Evolutionary conservation across 2,888 invertebrate genomes (phyloP).

Genomic region (Molorchus minor): DNA sequence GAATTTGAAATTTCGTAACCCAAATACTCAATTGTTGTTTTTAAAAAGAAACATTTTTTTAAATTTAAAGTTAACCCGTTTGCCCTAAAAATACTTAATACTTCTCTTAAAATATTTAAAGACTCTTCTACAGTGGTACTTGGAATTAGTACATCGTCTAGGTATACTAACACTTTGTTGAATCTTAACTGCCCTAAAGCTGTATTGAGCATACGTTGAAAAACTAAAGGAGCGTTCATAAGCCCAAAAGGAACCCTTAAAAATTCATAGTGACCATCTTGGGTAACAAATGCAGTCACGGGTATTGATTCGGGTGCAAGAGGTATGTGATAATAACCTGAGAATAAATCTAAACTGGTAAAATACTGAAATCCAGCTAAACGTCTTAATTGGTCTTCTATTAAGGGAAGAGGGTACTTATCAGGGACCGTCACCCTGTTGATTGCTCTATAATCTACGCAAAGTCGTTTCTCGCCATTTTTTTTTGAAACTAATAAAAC

Average conservation of each 20-base stretch:
- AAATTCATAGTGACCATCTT: too few species aligned
- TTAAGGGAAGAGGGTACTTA: constrained; percentile 26
- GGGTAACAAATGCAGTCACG: too few species aligned
- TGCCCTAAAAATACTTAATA: neutral
- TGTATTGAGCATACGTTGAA: neutral
- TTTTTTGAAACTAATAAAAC: too few species aligned
- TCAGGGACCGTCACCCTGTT: constrained; percentile 30
- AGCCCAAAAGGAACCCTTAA: too few species aligned
- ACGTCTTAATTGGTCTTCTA: constrained; percentile 33
- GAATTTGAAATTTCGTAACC: neutral
- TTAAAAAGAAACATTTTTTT: too few species aligned
- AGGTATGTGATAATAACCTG: neutral
- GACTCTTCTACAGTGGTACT: too few species aligned
- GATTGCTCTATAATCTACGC: constrained; percentile 28
- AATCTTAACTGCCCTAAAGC: neutral
- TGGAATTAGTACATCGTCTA: too few species aligned
- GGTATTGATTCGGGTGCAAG: neutral
- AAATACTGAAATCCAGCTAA: constrained; percentile 36
- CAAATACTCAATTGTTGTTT: neutral
- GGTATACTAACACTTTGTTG: neutral
- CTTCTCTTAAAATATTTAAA: neutral
- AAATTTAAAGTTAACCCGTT: neutral
- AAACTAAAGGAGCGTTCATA: neutral
- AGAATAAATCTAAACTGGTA: constrained; percentile 11
- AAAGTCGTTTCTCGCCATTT: constrained; percentile 24